phyloP scores from a whole-genome alignment of 2,113 vertebrate species.

The Pipa parva region DNA sequence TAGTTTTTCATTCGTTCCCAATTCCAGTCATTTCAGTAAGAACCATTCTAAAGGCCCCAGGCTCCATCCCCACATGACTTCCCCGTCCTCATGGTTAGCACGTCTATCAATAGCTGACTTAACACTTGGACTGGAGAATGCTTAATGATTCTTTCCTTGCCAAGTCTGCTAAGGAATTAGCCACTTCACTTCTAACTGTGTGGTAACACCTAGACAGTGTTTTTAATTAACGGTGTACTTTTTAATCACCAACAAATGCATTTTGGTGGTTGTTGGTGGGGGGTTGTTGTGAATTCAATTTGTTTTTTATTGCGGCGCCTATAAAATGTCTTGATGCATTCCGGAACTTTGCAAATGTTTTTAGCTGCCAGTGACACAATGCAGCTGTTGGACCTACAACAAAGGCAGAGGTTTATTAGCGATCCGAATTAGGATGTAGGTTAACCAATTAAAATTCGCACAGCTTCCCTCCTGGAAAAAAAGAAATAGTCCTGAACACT shows the following conservation, averaged over 20 bases:
- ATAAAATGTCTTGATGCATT: slow-evolving; percentile 94
- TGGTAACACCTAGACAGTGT: slow-evolving; percentile 75
- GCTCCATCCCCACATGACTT: neutral
- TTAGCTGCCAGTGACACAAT: slow-evolving; percentile 94
- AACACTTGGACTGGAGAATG: slow-evolving; percentile 42
- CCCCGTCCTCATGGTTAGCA: slow-evolving; percentile 39
- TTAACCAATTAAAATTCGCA: slow-evolving; percentile 90
- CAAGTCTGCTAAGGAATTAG: slow-evolving; percentile 10
- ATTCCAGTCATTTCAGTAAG: neutral
- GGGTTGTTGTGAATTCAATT: slow-evolving; percentile 71
- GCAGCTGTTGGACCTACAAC: slow-evolving; percentile 93
- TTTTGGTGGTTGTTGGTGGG: slow-evolving; percentile 60
- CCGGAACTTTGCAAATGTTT: slow-evolving; percentile 89
- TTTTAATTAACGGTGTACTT: slow-evolving; percentile 79
- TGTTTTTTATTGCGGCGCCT: slow-evolving; percentile 72
- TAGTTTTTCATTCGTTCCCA: neutral
- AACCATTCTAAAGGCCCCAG: neutral
- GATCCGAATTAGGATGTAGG: slow-evolving; percentile 94
- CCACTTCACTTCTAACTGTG: slow-evolving; percentile 71
- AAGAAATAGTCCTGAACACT: slow-evolving; percentile 47
- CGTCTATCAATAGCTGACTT: slow-evolving; percentile 45
- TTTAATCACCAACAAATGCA: slow-evolving; percentile 78
- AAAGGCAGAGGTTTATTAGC: slow-evolving; percentile 85
- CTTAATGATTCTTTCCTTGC: slow-evolving; percentile 28
- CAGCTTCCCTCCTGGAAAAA: slow-evolving; percentile 29